Evolutionary conservation across 2,797 vertebrate genomes (phyloP).

Genomic region (Sandelia bainsii): DNA sequence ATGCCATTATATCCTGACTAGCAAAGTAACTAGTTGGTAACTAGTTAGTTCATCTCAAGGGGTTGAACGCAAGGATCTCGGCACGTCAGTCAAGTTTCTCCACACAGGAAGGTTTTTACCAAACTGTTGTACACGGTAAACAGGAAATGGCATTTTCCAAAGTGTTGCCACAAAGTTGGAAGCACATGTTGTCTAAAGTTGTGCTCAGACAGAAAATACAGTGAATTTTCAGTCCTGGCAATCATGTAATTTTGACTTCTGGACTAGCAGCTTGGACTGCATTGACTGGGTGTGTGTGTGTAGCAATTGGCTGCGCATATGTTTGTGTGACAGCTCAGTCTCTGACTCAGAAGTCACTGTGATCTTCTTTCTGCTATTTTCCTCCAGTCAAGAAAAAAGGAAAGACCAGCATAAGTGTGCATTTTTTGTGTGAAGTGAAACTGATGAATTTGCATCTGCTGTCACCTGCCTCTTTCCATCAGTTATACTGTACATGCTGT

Average conservation of each 20-base stretch:
- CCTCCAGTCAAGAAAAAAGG: too few species aligned
- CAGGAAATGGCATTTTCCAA: background rate
- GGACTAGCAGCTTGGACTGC: background rate
- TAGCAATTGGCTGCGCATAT: too few species aligned
- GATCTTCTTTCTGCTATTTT: too few species aligned
- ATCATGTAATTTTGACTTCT: background rate
- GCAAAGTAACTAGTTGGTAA: background rate
- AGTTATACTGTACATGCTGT: too few species aligned
- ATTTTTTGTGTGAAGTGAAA: too few species aligned
- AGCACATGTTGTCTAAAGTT: background rate
- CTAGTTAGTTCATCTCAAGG: too few species aligned
- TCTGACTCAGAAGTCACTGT: too few species aligned
- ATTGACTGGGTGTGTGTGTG: background rate
- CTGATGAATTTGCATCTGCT: background rate
- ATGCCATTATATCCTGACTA: background rate
- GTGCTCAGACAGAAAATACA: too few species aligned
- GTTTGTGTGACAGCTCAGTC: too few species aligned
- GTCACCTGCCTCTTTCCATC: background rate
- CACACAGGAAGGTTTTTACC: background rate
- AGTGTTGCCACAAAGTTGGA: background rate
- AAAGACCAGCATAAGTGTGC: too few species aligned
- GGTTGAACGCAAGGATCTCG: too few species aligned
- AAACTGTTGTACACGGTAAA: background rate
- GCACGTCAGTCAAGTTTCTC: background rate
- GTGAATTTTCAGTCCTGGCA: too few species aligned